phyloP scores from a whole-genome alignment of 1,140 invertebrate genomes.

The Philopotamus ludificatus region DNA sequence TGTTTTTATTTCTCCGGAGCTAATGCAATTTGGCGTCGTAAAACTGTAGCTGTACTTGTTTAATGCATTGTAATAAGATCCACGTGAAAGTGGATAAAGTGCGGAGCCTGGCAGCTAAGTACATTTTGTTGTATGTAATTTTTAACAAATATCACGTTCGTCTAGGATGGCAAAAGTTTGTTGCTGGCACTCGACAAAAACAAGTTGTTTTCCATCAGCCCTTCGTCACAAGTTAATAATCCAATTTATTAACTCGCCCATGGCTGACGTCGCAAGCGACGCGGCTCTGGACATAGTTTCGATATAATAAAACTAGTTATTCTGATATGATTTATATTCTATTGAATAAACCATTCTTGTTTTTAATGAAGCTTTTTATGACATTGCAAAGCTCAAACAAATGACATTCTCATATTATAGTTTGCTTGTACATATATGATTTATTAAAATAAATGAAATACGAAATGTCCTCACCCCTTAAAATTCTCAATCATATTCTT shows the following conservation, averaged over 20 bases:
- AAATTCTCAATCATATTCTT: too few relatives aligned
- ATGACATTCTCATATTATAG: too few relatives aligned
- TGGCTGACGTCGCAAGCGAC: conserved; percentile 23
- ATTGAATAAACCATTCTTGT: too few relatives aligned
- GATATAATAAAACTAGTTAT: too few relatives aligned
- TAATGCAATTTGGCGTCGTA: conserved; percentile 2
- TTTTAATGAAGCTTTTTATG: too few relatives aligned
- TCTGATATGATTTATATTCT: too few relatives aligned
- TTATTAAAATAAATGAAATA: too few relatives aligned
- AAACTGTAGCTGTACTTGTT: background rate
- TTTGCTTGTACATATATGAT: too few relatives aligned
- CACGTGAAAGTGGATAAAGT: background rate
- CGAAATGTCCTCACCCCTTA: too few relatives aligned
- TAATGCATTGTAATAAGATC: background rate
- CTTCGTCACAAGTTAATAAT: conserved; percentile 41
- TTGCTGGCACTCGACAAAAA: conserved; percentile 28
- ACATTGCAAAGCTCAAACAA: too few relatives aligned
- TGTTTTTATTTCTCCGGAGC: background rate
- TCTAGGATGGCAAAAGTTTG: conserved; percentile 33
- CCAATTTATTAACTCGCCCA: conserved; percentile 39
- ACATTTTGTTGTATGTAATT: background rate
- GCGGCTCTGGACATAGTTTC: conserved; percentile 12
- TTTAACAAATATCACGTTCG: background rate
- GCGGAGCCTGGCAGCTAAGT: background rate
- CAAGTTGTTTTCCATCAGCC: conserved; percentile 40